A percentile compares a stretch with the other conserved stretches of the same genome.
Conservation (phyloP, 2,888 invertebrate genomes). For the Stenotaenia linearis region DNA sequence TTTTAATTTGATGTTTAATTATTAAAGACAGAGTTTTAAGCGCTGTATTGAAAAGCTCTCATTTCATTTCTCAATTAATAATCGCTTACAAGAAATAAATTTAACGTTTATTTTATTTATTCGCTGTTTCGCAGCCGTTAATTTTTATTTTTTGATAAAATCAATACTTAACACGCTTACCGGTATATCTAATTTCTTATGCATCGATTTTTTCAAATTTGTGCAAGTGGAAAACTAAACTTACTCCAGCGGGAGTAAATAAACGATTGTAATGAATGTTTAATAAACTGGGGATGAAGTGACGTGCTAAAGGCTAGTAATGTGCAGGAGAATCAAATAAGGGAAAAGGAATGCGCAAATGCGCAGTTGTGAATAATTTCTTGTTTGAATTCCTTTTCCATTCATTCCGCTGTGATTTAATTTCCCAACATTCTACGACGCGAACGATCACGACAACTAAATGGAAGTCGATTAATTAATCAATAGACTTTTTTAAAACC, state of each 20-base stretch:
- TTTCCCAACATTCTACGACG: not conserved
- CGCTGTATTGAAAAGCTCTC: no score
- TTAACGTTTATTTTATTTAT: no score
- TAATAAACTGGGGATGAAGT: not conserved
- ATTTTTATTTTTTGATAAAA: no score
- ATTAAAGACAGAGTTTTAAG: not conserved
- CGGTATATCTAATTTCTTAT: no score
- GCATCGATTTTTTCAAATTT: no score
- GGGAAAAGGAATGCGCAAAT: not conserved
- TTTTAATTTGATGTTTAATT: not conserved
- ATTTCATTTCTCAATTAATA: no score
- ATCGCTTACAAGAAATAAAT: no score
- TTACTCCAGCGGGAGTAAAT: not conserved
- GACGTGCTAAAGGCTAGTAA: not conserved
- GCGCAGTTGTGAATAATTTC: not conserved
- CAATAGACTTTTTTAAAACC: not conserved
- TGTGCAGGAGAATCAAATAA: not conserved
- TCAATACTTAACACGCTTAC: no score
- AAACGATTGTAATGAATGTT: not conserved
- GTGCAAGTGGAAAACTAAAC: not conserved
- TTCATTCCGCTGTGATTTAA: constrained; percentile 5
- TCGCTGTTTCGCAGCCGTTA: no score
- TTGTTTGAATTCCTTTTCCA: not conserved
- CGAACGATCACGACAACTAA: not conserved
- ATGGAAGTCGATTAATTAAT: not conserved